phyloP scores from a whole-genome alignment of 2,797 vertebrate genomes.

The Enteromius fasciolatus region DNA sequence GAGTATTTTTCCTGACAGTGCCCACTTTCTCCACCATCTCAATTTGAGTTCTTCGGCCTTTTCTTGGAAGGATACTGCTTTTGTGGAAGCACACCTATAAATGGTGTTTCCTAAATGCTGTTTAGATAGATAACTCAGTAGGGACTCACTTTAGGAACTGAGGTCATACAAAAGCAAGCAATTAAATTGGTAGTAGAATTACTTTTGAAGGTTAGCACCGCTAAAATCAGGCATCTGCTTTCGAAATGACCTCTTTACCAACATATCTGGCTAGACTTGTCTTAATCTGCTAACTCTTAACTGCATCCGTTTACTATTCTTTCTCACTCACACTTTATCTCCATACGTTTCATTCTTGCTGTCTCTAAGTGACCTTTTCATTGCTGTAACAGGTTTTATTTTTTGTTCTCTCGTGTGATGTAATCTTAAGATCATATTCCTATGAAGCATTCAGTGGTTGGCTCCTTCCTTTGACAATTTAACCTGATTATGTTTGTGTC shows the following conservation, averaged over 20 bases:
- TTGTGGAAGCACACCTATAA: background rate
- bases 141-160: background rate
- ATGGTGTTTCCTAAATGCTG: background rate
- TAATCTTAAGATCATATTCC: background rate
- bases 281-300: conserved; percentile 30
- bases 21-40: background rate
- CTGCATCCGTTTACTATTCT: conserved; percentile 70
- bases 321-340: conserved; percentile 64
- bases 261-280: conserved; percentile 18
- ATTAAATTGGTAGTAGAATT: background rate
- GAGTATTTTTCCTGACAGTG: background rate
- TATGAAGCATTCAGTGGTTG: background rate
- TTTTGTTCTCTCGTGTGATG: background rate
- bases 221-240: conserved; percentile 57
- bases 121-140: background rate
- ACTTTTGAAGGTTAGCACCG: conserved; percentile 1
- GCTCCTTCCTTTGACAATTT: background rate
- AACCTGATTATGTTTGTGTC: background rate
- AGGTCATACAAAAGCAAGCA: background rate
- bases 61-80: background rate
- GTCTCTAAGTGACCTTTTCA: conserved; percentile 49
- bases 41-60: background rate
- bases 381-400: conserved; percentile 38
- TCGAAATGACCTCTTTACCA: conserved; percentile 42
- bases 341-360: conserved; percentile 60